These are phyloP conservation scores for Brachionus sp. DNA, from an alignment of 1,140 invertebrate species.

Conservation along the genomic window DNA sequence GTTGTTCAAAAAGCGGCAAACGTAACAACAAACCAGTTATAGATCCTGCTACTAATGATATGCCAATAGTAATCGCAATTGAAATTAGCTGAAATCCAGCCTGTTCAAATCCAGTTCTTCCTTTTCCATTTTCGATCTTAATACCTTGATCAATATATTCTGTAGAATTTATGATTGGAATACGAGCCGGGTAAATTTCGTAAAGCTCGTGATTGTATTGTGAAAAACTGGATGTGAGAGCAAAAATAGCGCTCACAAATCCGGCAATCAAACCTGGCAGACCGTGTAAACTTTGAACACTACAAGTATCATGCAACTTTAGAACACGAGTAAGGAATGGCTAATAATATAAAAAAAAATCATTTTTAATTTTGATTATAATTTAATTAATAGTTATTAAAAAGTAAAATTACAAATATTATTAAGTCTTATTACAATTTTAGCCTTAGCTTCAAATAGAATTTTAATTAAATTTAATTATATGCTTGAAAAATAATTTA, in stretches of 20 bases:
- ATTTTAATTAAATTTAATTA: neutral
- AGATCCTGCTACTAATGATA: conserved; percentile 72
- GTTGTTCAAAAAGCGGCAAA: conserved; percentile 39
- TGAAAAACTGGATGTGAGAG: conserved; percentile 67
- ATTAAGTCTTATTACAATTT: no score
- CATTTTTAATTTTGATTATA: neutral
- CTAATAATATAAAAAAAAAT: neutral
- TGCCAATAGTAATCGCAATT: conserved; percentile 67
- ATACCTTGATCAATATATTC: neutral
- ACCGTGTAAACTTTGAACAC: conserved; percentile 90
- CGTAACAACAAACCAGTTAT: conserved; percentile 66
- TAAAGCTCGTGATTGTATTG: conserved; percentile 60
- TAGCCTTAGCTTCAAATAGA: no score
- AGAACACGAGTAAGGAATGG: conserved; percentile 57
- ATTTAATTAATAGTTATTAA: no score
- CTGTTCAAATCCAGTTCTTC: conserved; percentile 68
- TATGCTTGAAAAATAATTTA: neutral
- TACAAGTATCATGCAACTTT: conserved; percentile 83
- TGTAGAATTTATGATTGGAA: neutral
- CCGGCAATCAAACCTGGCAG: conserved; percentile 84
- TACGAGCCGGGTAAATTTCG: neutral
- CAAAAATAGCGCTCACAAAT: conserved; percentile 72
- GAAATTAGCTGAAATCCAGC: conserved; percentile 74
- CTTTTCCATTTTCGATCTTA: conserved; percentile 61
- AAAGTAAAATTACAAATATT: no score